Conservation (phyloP, 2,113 vertebrate species). For the Eptesicus fuscus region DNA sequence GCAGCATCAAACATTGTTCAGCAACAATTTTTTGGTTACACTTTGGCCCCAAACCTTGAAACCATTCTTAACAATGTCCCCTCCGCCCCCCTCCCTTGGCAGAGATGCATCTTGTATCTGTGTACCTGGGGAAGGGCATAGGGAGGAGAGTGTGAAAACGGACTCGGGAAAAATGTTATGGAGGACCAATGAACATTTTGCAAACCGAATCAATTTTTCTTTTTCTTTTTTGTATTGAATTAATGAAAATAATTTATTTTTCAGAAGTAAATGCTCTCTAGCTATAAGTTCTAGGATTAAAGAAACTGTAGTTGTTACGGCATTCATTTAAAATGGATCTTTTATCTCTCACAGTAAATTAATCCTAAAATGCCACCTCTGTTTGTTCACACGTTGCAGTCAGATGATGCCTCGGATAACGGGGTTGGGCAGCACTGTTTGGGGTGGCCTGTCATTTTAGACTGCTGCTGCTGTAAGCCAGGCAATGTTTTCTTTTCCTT, state of each 20-base stretch:
- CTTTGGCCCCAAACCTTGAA: not conserved
- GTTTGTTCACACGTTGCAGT: constrained; percentile 61
- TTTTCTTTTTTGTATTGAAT: not conserved
- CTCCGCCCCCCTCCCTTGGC: not conserved
- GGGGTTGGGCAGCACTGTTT: constrained; percentile 67
- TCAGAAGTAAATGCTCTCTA: not conserved
- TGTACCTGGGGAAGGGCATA: not conserved
- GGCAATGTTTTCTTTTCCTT: not conserved
- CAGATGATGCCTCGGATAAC: constrained; percentile 56
- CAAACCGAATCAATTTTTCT: not conserved
- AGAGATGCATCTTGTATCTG: not conserved
- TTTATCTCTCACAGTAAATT: constrained; percentile 65
- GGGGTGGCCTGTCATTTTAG: constrained; percentile 72
- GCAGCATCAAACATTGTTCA: not conserved
- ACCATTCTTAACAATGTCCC: not conserved
- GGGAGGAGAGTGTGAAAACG: not conserved
- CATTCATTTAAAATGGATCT: constrained; percentile 1
- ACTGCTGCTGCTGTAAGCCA: constrained; percentile 66
- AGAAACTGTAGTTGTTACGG: not conserved
- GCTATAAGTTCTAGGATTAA: constrained; percentile 26
- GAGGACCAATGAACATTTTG: not conserved
- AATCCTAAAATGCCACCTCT: constrained; percentile 35
- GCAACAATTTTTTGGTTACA: not conserved
- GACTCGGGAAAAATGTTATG: not conserved
- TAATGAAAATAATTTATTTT: not conserved